phyloP scores from a whole-genome alignment of 2,113 vertebrate species.

The Anguilla japonica region DNA sequence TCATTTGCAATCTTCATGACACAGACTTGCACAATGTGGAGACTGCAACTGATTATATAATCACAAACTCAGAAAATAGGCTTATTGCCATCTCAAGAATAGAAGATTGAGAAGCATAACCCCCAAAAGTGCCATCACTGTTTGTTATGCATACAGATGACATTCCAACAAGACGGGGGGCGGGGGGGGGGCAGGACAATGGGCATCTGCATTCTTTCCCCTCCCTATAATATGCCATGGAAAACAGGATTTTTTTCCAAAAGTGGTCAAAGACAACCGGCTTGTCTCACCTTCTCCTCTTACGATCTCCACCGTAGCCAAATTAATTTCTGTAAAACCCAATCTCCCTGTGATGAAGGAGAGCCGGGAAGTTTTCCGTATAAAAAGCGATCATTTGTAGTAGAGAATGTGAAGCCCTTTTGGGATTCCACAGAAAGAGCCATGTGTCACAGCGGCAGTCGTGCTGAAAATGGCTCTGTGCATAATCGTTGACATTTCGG shows the following conservation, averaged over 20 bases:
- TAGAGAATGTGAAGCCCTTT: neutral
- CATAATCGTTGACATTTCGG: constrained; percentile 14
- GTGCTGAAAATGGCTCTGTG: neutral
- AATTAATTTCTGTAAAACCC: neutral
- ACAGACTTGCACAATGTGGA: neutral
- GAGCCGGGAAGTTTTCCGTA: neutral
- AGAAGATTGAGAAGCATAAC: neutral
- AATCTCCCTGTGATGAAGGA: neutral
- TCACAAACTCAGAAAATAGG: neutral
- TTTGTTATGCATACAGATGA: neutral
- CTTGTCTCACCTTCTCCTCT: no score
- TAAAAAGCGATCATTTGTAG: neutral
- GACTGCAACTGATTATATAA: neutral
- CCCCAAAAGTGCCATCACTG: neutral
- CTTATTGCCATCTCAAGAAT: no score
- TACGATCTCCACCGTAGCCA: neutral
- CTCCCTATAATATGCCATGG: no score
- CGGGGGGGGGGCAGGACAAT: no score
- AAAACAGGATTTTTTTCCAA: neutral
- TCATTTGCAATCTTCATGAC: neutral
- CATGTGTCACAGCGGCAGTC: neutral
- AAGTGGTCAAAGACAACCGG: no score
- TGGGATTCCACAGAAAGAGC: neutral
- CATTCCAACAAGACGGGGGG: neutral
- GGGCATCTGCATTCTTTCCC: neutral